A percentile compares a stretch with the other conserved stretches of the same genome.
phyloP scores from a whole-genome alignment of 2,888 invertebrate species.

The Apodemia duryi region DNA sequence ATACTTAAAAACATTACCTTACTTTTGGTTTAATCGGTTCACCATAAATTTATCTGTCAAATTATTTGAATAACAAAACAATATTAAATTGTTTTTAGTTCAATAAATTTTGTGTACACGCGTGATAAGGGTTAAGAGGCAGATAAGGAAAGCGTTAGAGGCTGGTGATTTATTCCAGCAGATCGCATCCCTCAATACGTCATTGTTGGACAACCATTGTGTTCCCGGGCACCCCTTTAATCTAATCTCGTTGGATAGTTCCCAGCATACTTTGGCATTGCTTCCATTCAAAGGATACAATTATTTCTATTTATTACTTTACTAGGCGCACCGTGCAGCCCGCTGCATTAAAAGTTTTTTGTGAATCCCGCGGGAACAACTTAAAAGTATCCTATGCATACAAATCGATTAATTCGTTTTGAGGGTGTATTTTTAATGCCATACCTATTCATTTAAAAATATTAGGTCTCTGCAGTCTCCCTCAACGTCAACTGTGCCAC shows the following conservation, averaged over 20 bases:
- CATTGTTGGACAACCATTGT: slow-evolving; percentile 44
- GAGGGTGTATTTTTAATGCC: too few species aligned
- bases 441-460: too few species aligned
- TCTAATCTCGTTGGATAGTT: slow-evolving; percentile 6
- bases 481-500: too few species aligned
- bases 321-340: too few species aligned
- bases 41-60: not conserved
- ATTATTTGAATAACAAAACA: not conserved
- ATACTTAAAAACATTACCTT: too few species aligned
- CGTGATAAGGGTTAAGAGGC: slow-evolving; percentile 27
- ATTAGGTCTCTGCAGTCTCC: too few species aligned
- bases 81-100: slow-evolving; percentile 1
- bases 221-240: slow-evolving; percentile 31
- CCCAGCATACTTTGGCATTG: slow-evolving; percentile 5
- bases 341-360: too few species aligned
- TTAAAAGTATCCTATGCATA: too few species aligned
- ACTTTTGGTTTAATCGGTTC: not conserved
- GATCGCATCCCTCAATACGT: slow-evolving; percentile 50
- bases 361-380: too few species aligned
- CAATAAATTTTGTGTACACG: slow-evolving; percentile 17
- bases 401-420: too few species aligned
- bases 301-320: too few species aligned
- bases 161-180: slow-evolving; percentile 48
- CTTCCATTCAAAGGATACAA: slow-evolving; percentile 1
- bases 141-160: slow-evolving; percentile 28